Evolutionary conservation across 2,113 vertebrate genomes (phyloP).

Genomic region (Notechis scutatus): DNA sequence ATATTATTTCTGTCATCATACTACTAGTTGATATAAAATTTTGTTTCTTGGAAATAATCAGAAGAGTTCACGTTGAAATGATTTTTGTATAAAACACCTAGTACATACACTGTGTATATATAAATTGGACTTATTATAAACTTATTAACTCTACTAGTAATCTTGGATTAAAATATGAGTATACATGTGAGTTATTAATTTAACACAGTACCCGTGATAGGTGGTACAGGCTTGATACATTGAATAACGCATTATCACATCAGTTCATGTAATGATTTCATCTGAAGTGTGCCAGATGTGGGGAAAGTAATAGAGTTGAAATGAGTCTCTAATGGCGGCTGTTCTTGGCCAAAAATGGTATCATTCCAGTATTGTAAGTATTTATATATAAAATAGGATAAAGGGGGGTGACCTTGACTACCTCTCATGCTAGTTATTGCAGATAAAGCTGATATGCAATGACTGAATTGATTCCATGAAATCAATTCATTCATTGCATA

Average conservation of each 20-base stretch:
- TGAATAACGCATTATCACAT: not conserved
- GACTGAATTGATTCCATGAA: not conserved
- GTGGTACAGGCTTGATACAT: not conserved
- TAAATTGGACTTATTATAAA: not conserved
- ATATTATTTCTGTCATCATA: not conserved
- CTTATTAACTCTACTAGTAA: not conserved
- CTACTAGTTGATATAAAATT: not conserved
- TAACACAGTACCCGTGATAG: not conserved
- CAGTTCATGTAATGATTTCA: not conserved
- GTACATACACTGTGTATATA: too few relatives aligned
- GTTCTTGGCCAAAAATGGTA: not conserved
- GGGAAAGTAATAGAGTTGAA: not conserved
- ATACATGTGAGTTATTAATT: not conserved
- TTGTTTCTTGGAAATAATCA: not conserved
- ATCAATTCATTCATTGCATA: not conserved
- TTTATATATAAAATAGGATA: not conserved
- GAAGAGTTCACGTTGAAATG: not conserved
- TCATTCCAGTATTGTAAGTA: not conserved
- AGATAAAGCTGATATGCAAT: not conserved
- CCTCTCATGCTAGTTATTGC: not conserved
- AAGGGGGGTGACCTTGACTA: not conserved
- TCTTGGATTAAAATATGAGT: not conserved
- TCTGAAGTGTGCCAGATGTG: not conserved
- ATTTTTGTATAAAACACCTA: too few relatives aligned
- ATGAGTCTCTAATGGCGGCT: not conserved